Evolutionary conservation across 2,797 vertebrate genomes (phyloP).

Genomic region (Sitta carolinensis): DNA sequence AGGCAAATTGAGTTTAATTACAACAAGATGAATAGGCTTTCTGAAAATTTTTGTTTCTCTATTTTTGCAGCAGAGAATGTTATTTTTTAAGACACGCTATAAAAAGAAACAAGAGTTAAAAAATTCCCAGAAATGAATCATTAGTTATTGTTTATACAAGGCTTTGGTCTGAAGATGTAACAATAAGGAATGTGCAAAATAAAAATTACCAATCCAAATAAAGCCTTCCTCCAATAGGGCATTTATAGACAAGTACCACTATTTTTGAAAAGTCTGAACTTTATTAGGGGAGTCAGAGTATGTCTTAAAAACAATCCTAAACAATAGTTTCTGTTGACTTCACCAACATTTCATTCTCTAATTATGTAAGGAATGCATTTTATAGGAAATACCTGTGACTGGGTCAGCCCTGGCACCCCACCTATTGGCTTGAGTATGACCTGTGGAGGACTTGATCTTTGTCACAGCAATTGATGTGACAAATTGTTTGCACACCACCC

Average conservation of each 20-base stretch:
- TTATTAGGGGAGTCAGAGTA: background rate
- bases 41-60: background rate
- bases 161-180: constrained; percentile 38
- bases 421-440: background rate
- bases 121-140: constrained; percentile 64
- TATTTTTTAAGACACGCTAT: constrained; percentile 31
- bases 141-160: constrained; percentile 42
- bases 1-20: constrained; percentile 1
- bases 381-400: background rate
- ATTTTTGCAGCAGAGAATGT: background rate
- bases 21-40: background rate
- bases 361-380: background rate
- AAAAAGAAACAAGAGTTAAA: constrained; percentile 36
- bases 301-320: background rate
- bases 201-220: constrained; percentile 55
- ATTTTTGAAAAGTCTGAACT: constrained; percentile 17
- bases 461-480: background rate
- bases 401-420: background rate
- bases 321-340: constrained; percentile 43
- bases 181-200: constrained; percentile 44
- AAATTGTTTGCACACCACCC: background rate
- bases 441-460: background rate
- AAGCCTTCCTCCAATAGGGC: background rate
- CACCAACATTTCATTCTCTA: background rate
- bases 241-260: background rate